Evolutionary conservation across 2,113 vertebrate genomes (phyloP), one percentile per base, ranked within the genome.

Genomic region (Smithornis capensis): DNA sequence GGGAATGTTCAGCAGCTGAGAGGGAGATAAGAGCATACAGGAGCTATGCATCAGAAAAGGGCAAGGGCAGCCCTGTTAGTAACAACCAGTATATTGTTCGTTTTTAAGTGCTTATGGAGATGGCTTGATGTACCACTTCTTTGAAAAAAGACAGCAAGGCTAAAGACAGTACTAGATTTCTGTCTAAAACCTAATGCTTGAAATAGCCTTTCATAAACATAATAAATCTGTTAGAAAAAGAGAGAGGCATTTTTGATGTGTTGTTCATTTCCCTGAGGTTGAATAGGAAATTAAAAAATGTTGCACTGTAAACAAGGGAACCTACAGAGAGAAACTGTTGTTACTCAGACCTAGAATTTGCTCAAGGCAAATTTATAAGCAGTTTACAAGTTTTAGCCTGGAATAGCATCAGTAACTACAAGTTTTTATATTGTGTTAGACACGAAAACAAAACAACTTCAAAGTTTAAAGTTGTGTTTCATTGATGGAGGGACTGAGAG

Each of bases 41-140:
- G 78, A 93, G 47, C 50, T 89, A 69, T 89, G 84, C 68, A 77
- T 95, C 82, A 86, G 90, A 60, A 85, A 37, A 90, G 91, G 75
- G 75, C 82, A 91, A 91, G 79, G 78, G 78, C 55, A 88, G 35
- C 50, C 45, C 55, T 80, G 5, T 92, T 91, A 85, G 75, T 56
- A 85, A 55, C 62, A 67, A 23, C 35, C n/a, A 68, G 62, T 44
- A 68, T 0, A 0, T 35, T 9, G 49, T 71, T 73, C 7, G 0
- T 5, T 77, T 87, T 71, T 60, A 82, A 95, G 70, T 93, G 75
- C 90, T 95, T 70, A 23, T 62, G 33, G 63, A 95, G 74, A 71
- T 70, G 55, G 85, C 90, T 12, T 50, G 49, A 91, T 92, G 78
- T 79, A 76, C 82, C 29, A 52, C 35, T 86, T 65, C 55, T 90